Evolutionary conservation across 2,113 vertebrate genomes (phyloP), one percentile per base, ranked within the genome.

Genomic region (Symphodus melops): DNA sequence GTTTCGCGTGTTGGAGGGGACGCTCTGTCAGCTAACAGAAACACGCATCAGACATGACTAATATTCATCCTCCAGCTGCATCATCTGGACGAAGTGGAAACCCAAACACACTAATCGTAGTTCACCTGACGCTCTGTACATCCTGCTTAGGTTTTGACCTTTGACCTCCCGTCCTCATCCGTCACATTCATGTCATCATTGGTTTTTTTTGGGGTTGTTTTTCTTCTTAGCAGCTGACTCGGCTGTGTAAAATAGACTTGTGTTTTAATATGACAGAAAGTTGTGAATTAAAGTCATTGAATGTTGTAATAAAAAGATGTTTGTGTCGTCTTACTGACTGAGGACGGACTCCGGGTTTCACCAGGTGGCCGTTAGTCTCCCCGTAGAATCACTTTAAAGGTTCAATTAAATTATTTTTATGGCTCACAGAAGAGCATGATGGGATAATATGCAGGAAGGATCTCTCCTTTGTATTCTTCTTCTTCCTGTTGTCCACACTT

Each of bases 191-290:
- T 68, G 76, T 82, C 54, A 54, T 80, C 57, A 57, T 81, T 89
- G 19, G 46, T 48, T 91, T 88, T 91, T 88, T 88, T n/a, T n/a
- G n/a, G n/a, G n/a, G n/a, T 81, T 89, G 19, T 16, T 48, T 91
- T 88, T 91, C 88, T 88, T 84, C 70, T 83, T 90, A 91, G 90
- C 80, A 77, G 74, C 63, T 86, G 75, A 80, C 71, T 77, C 51
- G 88, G 73, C 70, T 77, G 46, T 94, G 86, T 94, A 93, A 90
- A 82, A 93, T 94, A 94, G 91, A 73, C 20, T 66, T 80, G 83
- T 92, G 92, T 94, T 92, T 89, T 89, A 92, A 89, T 93, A 89
- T 82, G 74, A 90, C 54, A 72, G 77, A 75, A 75, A 88, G 73
- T 91, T 91, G 90, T 90, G 84, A 60, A 93, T 93, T 93, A 91